Percentiles rank a stretch among this genome's conserved stretches.
Evolutionary conservation across 2,113 vertebrate genomes (phyloP).

Genomic region (Gnathonemus longibarbis): DNA sequence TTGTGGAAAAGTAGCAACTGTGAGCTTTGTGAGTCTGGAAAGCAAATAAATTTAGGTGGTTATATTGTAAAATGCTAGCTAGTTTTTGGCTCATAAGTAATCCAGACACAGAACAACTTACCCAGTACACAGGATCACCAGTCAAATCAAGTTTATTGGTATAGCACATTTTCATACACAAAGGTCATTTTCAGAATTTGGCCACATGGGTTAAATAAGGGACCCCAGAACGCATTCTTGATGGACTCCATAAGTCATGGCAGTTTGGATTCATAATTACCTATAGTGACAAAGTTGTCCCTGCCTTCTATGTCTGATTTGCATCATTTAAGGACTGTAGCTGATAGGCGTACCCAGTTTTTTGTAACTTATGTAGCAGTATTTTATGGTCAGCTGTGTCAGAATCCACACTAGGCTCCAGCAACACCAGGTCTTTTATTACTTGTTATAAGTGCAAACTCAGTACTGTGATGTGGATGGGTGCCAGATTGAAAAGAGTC

Average conservation of each 20-base stretch:
- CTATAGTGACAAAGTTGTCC: not conserved
- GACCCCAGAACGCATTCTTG: not conserved
- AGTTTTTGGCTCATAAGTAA: not conserved
- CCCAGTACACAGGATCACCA: not conserved
- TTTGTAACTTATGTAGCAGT: not conserved
- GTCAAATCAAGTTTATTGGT: not conserved
- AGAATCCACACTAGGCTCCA: not conserved
- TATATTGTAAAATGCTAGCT: not conserved
- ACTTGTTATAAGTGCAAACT: not conserved
- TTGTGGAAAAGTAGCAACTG: not conserved
- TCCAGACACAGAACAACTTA: not conserved
- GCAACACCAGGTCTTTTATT: not conserved
- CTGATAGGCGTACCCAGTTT: not conserved
- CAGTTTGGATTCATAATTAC: not conserved
- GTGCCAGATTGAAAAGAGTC: not conserved
- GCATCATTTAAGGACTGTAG: not conserved
- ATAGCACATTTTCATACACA: not conserved
- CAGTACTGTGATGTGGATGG: not conserved
- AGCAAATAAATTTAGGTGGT: not conserved
- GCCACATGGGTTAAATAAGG: not conserved
- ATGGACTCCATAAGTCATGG: not conserved
- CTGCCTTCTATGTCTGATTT: not conserved
- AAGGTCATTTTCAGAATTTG: not conserved
- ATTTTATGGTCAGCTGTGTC: not conserved
- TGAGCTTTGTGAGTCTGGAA: not conserved